These are phyloP conservation scores for Ridgeia piscesae DNA, from an alignment of 1,140 invertebrate genomes.

Conservation along the genomic window DNA sequence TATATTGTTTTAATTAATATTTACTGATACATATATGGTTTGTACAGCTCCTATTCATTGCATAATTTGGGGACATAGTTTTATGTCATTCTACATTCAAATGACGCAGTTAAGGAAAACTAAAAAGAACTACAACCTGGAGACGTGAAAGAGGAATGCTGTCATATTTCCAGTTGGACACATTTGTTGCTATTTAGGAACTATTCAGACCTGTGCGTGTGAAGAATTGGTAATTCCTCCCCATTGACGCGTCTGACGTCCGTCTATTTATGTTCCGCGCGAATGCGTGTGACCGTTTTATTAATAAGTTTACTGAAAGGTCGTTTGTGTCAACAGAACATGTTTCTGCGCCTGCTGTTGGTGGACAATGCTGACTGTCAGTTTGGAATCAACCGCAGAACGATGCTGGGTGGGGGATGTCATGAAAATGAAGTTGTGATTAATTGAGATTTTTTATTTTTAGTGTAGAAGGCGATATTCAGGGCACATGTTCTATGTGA, in stretches of 20 bases:
- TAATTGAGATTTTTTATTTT: neutral
- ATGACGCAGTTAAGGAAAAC: neutral
- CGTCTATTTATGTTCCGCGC: neutral
- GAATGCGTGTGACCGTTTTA: neutral
- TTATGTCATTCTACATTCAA: neutral
- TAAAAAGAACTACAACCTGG: neutral
- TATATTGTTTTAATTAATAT: neutral
- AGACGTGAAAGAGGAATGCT: neutral
- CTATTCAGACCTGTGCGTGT: neutral
- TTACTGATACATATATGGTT: neutral
- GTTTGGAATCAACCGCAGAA: neutral
- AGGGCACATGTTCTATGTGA: neutral
- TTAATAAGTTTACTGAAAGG: neutral
- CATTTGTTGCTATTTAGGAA: neutral
- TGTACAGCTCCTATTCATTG: neutral
- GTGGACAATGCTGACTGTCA: neutral
- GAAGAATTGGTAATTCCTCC: neutral
- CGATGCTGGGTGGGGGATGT: neutral
- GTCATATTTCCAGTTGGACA: neutral
- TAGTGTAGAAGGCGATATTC: neutral
- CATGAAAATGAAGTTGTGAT: neutral
- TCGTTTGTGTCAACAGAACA: neutral
- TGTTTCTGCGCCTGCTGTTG: neutral
- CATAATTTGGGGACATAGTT: neutral
- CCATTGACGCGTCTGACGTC: neutral